Base-by-base conservation (phyloP, 2,797 vertebrate species). In the Leuciscus waleckii region DNA sequence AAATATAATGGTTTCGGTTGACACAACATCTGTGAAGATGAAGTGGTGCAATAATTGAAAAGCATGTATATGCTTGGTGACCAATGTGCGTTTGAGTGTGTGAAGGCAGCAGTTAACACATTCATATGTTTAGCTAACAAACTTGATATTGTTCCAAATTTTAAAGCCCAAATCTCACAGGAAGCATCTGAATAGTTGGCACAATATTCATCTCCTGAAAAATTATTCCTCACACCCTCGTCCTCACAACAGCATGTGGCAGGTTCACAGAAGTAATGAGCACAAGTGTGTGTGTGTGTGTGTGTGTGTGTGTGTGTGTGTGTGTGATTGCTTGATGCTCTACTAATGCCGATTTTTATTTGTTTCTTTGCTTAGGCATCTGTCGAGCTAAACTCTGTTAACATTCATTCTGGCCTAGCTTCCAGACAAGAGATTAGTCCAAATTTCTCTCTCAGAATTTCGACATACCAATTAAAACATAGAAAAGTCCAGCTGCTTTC, bases 381-480 rank as follows among this genome's bases (percentile, higher is more conserved):
- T 67, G 58, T 81, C 1, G 1, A 17, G n/a, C 32, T 70, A 54
- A 70, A 73, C 39, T 82, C 35, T 63, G 54, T 61, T n/a, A 23
- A 7, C 8, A 63, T 75, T 37, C 32, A 51, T 39, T 75, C 70
- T 21, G 29, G 29, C 29, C 71, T 51, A 37, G 49, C 37, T 69
- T 84, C 49, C 1, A 65, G 56, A 54, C 61, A 41, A 77, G 61
- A 67, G 46, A 56, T 58, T 23, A 43, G n/a, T 78, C 63, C 49
- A 41, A n/a, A 56, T 54, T 67, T 23, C 46, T 78, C 37, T 70
- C 13, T n/a, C 61, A 49, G 67, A 58, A 71, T 49, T 69, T 77
- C 35, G 13, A 78, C 49, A 7, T 73, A 39, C 39, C 54, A 85
- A 79, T 85, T 79, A 63, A 85, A 63, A 71, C 75, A 37, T 43